Evolutionary conservation across 2,888 invertebrate species (phyloP).

Genomic region (Myopa tessellatipennis): DNA sequence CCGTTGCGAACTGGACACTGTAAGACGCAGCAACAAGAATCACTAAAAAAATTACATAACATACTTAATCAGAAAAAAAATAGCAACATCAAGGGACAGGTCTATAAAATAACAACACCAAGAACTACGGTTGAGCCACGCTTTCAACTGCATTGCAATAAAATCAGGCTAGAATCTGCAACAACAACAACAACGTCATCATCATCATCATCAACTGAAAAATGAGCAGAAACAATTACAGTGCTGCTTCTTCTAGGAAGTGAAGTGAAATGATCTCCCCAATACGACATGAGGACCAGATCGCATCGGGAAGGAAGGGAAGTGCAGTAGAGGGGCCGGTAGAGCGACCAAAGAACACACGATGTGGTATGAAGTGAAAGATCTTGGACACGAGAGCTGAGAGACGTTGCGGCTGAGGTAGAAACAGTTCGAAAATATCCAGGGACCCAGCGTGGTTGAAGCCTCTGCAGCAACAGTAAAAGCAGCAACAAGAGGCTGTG

Average conservation of each 20-base stretch:
- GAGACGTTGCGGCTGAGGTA: slow-evolving; percentile 38
- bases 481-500: slow-evolving; percentile 25
- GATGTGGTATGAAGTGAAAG: slow-evolving; percentile 46
- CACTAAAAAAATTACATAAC: slow-evolving; percentile 6
- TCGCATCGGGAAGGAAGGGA: background rate
- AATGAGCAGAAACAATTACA: slow-evolving; percentile 55
- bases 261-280: slow-evolving; percentile 55
- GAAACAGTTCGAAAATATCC: slow-evolving; percentile 51
- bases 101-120: slow-evolving; percentile 38
- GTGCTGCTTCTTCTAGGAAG: slow-evolving; percentile 57
- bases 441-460: slow-evolving; percentile 44
- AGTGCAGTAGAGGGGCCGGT: background rate
- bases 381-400: slow-evolving; percentile 55
- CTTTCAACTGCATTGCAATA: slow-evolving; percentile 28
- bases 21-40: slow-evolving; percentile 23
- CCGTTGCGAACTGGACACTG: slow-evolving; percentile 34
- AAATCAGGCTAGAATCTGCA: slow-evolving; percentile 39
- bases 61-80: slow-evolving; percentile 8
- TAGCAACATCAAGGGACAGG: slow-evolving; percentile 35
- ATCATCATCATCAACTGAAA: slow-evolving; percentile 35
- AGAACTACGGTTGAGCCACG: slow-evolving; percentile 14
- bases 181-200: slow-evolving; percentile 38
- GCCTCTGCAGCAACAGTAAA: background rate
- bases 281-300: slow-evolving; percentile 4
- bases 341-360: background rate